phyloP scores from a whole-genome alignment of 2,888 invertebrate species.

The Oscheius myriophilus region DNA sequence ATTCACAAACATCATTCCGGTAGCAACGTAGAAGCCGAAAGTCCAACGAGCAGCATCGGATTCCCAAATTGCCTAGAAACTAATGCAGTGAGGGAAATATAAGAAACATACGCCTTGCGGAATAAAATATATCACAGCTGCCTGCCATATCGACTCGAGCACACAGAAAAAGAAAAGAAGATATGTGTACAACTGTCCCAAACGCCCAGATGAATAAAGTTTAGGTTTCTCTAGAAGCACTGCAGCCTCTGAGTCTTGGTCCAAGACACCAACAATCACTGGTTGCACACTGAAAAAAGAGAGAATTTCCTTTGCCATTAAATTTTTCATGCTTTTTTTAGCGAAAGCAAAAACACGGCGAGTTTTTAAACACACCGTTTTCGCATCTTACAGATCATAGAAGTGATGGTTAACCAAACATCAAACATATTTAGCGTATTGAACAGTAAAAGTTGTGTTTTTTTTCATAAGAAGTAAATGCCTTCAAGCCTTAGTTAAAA shows the following conservation, averaged over 20 bases:
- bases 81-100: not conserved
- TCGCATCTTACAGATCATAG: too few relatives aligned
- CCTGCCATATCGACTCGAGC: conserved; percentile 89
- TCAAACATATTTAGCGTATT: too few relatives aligned
- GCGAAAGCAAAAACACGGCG: too few relatives aligned
- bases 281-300: conserved; percentile 76
- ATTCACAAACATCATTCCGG: conserved; percentile 87
- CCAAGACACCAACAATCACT: conserved; percentile 90
- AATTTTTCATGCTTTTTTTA: too few relatives aligned
- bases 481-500: too few relatives aligned
- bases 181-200: conserved; percentile 58
- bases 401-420: too few relatives aligned
- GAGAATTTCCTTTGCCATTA: too few relatives aligned
- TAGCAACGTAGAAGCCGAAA: conserved; percentile 87
- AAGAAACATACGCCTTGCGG: conserved; percentile 78
- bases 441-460: too few relatives aligned
- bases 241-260: conserved; percentile 85
- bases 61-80: conserved; percentile 62
- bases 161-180: conserved; percentile 85
- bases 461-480: too few relatives aligned
- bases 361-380: too few relatives aligned
- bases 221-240: conserved; percentile 82
- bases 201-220: conserved; percentile 83
- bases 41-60: conserved; percentile 83
- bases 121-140: conserved; percentile 87